A percentile compares a stretch with the other conserved stretches of the same genome.
Evolutionary conservation across 2,113 vertebrate species (phyloP).

Genomic region (Microcebus tavaratra): DNA sequence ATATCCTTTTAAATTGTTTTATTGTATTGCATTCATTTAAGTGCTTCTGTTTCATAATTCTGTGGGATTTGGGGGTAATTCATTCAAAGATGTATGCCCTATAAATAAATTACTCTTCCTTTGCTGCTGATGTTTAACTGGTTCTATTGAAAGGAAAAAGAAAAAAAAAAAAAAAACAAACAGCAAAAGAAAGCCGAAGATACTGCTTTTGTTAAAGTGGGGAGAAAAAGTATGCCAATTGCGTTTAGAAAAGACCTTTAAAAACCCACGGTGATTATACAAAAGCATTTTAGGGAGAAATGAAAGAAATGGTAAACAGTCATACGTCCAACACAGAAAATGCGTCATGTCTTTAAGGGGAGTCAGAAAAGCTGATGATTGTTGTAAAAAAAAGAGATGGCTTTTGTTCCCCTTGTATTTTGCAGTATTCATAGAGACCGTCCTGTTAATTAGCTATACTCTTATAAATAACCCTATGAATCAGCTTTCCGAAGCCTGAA

Average conservation of each 20-base stretch:
- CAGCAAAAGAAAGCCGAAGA: slow-evolving; percentile 45
- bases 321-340: slow-evolving; percentile 21
- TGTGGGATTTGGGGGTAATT: slow-evolving; percentile 36
- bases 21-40: slow-evolving; percentile 66
- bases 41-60: slow-evolving; percentile 54
- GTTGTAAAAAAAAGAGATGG: background rate
- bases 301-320: slow-evolving; percentile 45
- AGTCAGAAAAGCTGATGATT: background rate
- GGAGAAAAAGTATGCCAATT: slow-evolving; percentile 38
- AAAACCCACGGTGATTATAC: slow-evolving; percentile 37
- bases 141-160: slow-evolving; percentile 24
- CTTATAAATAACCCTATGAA: slow-evolving; percentile 58
- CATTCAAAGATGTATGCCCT: slow-evolving; percentile 22
- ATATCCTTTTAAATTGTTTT: slow-evolving; percentile 47
- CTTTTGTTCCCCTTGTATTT: background rate
- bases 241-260: slow-evolving; percentile 59
- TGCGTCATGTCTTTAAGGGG: slow-evolving; percentile 55
- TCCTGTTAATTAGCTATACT: slow-evolving; percentile 48
- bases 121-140: slow-evolving; percentile 41
- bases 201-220: slow-evolving; percentile 52
- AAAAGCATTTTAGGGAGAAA: slow-evolving; percentile 56
- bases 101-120: slow-evolving; percentile 34
- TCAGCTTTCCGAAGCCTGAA: slow-evolving; percentile 44
- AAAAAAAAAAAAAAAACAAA: background rate
- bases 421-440: background rate